A percentile compares a stretch with the other conserved stretches of the same genome.
These are phyloP conservation scores for Alloscopus bannaensis DNA, from an alignment of 2,888 invertebrate genomes.

Conservation along the genomic window DNA sequence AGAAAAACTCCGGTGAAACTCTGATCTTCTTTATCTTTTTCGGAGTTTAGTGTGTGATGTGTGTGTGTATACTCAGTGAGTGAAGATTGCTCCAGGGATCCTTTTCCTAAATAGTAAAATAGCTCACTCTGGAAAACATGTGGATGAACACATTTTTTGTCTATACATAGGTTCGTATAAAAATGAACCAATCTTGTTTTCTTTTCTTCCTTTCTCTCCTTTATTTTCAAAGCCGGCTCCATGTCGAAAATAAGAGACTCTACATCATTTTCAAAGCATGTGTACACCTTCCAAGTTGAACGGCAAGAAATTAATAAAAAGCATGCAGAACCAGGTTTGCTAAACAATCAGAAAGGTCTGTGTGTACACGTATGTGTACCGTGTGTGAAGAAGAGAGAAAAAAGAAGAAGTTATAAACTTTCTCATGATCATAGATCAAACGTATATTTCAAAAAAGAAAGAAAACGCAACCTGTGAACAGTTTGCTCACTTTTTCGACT, in stretches of 20 bases:
- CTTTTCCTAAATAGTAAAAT: constrained; percentile 41
- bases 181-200: no score
- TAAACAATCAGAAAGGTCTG: constrained; percentile 11
- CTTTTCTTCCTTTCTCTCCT: neutral
- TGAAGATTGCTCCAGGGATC: constrained; percentile 61
- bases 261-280: neutral
- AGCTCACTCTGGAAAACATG: constrained; percentile 1
- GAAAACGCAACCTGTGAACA: neutral
- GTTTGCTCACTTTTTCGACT: neutral
- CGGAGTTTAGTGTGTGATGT: no score
- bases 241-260: no score
- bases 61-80: constrained; percentile 30
- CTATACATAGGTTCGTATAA: no score
- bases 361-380: neutral
- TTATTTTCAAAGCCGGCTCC: no score
- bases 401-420: neutral
- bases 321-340: neutral
- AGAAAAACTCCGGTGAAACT: no score
- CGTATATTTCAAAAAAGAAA: neutral
- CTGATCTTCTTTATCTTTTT: no score
- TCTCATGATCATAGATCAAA: neutral
- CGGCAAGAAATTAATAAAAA: constrained; percentile 6
- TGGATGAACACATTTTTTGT: no score
- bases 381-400: neutral
- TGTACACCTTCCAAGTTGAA: neutral